These are phyloP conservation scores for Pandemis heparana DNA, from an alignment of 2,888 invertebrate species.

Conservation along the genomic window DNA sequence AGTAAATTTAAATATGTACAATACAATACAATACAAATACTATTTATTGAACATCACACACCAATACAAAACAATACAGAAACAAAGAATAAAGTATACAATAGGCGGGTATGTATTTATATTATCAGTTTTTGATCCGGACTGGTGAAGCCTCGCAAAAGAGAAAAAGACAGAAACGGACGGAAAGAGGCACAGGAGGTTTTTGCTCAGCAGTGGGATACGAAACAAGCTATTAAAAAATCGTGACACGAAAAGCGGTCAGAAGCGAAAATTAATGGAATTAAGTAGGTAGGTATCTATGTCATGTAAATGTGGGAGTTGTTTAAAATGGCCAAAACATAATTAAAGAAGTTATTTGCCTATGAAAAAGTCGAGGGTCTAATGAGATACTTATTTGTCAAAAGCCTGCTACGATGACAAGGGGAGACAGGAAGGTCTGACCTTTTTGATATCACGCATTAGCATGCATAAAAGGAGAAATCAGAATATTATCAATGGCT, in stretches of 20 bases:
- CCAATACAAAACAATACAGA: no score
- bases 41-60: no score
- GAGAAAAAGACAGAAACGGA: no score
- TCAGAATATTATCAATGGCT: slow-evolving; percentile 76
- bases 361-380: slow-evolving; percentile 30
- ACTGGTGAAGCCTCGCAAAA: no score
- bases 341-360: slow-evolving; percentile 10
- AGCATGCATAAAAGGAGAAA: slow-evolving; percentile 80
- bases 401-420: slow-evolving; percentile 55
- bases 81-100: no score
- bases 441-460: slow-evolving; percentile 72
- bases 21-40: no score
- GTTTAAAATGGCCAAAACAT: background rate
- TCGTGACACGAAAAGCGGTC: background rate
- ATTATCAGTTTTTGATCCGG: no score
- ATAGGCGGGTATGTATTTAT: no score
- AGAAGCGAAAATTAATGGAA: background rate
- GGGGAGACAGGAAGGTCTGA: slow-evolving; percentile 60
- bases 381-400: slow-evolving; percentile 54
- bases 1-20: background rate
- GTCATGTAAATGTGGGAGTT: background rate
- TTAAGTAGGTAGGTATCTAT: background rate
- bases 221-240: no score
- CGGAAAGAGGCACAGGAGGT: no score
- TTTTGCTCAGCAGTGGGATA: no score